Evolutionary conservation across 2,888 invertebrate species (phyloP), one percentile per base, ranked within the genome.

Genomic region (Diaprepes abbreviatus): DNA sequence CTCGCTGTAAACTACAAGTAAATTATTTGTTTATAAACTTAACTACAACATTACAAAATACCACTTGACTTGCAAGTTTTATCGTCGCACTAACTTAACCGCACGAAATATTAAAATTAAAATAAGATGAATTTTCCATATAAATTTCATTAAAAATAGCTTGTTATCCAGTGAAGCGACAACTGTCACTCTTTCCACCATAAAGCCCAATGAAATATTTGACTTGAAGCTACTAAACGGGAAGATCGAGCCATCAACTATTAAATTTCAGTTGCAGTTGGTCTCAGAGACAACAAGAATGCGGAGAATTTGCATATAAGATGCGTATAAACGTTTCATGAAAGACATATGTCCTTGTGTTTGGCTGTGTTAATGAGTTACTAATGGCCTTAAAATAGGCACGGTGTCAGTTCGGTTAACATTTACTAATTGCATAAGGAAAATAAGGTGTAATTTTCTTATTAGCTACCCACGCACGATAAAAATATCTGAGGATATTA

Each of bases 231-330:
- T 24, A 54, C 31, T 64, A 66, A 66, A 66, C 45, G 55, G 7
- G 48, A 57, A 48, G 35, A 63, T 52, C 66, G 52, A 52, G 52
- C 12, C 50, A 60, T 59, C 59, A 52, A 66, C 66, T 66, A 59
- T 59, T 66, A 66, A 58, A 66, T 66, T 66, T 66, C 59, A 59
- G 52, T 59, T 52, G 38, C 66, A 66, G 59, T 59, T 59, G 59
- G 72, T 72, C 72, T 71, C 69, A 60, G 66, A 67, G 67, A 67
- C 66, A 38, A 16, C 57, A 70, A 71, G 74, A 74, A 76, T 73
- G 75, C 62, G 43, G 16, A 60, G 75, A 74, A 76, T 76, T 73
- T 73, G 74, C 74, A 68, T 74, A 66, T 45, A 43, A n/a, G 67
- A 62, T 67, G 67, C 40, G 54, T 62, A 62, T 62, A 62, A 67